A percentile compares a stretch with the other conserved stretches of the same genome.
Conservation (phyloP, 1,140 invertebrate genomes). For the Gonioctena quinquepunctata region DNA sequence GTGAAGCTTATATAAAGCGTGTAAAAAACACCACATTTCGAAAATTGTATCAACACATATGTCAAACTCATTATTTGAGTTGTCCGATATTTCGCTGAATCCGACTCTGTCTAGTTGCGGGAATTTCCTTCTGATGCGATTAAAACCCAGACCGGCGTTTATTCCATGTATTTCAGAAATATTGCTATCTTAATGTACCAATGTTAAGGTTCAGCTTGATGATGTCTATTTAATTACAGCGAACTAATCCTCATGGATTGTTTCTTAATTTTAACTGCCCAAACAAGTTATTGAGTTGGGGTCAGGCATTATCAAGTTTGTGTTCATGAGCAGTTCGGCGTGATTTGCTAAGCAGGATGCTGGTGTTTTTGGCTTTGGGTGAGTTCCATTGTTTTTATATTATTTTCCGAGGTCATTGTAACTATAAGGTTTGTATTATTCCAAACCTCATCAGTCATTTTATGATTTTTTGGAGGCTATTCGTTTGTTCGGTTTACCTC, state of each 20-base stretch:
- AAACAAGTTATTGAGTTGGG: background rate
- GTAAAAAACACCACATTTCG: no score
- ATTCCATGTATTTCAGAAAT: background rate
- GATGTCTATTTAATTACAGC: background rate
- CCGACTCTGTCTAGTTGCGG: background rate
- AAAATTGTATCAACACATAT: no score
- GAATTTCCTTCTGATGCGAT: background rate
- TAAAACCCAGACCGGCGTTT: background rate
- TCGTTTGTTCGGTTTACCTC: no score
- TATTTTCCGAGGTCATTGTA: no score
- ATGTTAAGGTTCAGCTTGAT: no score
- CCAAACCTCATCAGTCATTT: no score
- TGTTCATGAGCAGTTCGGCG: background rate
- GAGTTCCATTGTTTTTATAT: no score
- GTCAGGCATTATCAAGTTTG: background rate
- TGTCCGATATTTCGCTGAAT: background rate
- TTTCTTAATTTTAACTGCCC: background rate
- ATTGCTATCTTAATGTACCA: background rate
- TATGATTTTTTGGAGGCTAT: no score
- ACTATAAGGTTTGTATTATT: no score
- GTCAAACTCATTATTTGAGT: no score
- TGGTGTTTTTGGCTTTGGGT: background rate
- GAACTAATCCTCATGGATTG: background rate
- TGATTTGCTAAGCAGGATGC: background rate
- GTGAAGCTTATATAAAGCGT: no score